Base-by-base conservation (phyloP, 1,140 invertebrate genomes). In the Psilanteris sp. region DNA sequence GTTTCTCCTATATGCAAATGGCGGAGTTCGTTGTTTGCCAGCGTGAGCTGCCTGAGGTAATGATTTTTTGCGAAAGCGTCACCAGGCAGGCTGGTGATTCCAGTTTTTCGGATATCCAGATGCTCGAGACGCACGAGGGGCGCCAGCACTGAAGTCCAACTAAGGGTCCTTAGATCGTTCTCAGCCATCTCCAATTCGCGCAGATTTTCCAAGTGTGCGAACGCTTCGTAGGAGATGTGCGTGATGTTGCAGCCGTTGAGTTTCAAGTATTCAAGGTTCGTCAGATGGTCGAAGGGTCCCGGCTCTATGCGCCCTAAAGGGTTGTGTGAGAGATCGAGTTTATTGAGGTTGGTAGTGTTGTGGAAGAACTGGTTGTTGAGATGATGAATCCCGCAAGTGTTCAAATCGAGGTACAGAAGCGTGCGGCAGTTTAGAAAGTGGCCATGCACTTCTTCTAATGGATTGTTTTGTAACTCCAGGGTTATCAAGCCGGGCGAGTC, bases 391-490 rank as follows among this genome's bases (percentile, higher is more conserved):
- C 90, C 90, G 79, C 92, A 93, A 22, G 88, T 90, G 80, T 91
- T 93, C 46, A 93, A 88, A 79, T 94, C 92, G 16, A 94, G 87
- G 61, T 91, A 92, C 36, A 92, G 89, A 13, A 93, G 81, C 0
- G 92, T 92, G 27, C 89, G 89, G 32, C 91, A 92, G 24, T 91
- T 89, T 8, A 94, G 81, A 57, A 94, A 93, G 5, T 90, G 89
- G n/a, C 91, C 92, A 6, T 91, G 89, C 3, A 93, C 89, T 20
- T 89, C 83, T 43, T 89, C 84, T 52, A 94, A 77, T 0, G 92
- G 92, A 82, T 93, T 94, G 68, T 91, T 90, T 81, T 93, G 92
- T 7, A 94, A 87, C 76, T 93, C 92, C 27, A 94, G 85, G 8
- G 92, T 92, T 43, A 93, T 91, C 16, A 94, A 86, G 4, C 93